These are phyloP conservation scores for Frieseomelitta varia DNA, from an alignment of 1,140 invertebrate genomes.

Conservation along the genomic window DNA sequence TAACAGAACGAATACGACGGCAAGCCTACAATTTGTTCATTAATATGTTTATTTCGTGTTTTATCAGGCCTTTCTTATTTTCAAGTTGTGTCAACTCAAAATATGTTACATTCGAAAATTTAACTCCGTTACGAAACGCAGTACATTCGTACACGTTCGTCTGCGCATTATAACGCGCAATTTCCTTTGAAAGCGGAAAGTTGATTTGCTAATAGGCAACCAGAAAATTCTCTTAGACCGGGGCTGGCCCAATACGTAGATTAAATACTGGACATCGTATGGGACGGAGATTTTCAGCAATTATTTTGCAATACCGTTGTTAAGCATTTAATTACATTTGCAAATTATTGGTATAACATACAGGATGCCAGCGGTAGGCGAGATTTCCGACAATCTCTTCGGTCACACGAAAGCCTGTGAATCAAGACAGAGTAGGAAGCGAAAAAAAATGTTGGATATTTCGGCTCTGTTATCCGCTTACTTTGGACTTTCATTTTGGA, in stretches of 20 bases:
- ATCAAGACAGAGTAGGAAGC: conserved; percentile 17
- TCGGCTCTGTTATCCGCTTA: not conserved
- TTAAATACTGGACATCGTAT: conserved; percentile 32
- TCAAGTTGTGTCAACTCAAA: not conserved
- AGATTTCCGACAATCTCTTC: conserved; percentile 48
- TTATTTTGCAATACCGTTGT: conserved; percentile 50
- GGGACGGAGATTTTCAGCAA: conserved; percentile 56
- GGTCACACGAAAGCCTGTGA: conserved; percentile 8
- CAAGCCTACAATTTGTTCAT: not conserved
- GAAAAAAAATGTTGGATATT: conserved; percentile 43
- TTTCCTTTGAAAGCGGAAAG: conserved; percentile 37
- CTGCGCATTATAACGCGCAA: conserved; percentile 29
- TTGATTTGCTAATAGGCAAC: conserved; percentile 39
- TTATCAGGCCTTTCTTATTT: not conserved
- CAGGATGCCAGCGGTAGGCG: conserved; percentile 53
- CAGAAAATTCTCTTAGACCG: conserved; percentile 48
- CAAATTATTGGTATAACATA: conserved; percentile 43
- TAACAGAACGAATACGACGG: not conserved
- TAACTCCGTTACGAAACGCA: not conserved
- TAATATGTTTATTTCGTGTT: not conserved
- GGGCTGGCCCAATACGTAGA: conserved; percentile 46
- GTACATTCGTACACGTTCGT: not conserved
- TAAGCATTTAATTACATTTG: conserved; percentile 56
- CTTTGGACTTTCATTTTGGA: conserved; percentile 9
- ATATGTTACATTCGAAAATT: conserved; percentile 6